These are phyloP conservation scores for Silvanus unidentatus DNA, from an alignment of 2,888 invertebrate genomes.

Conservation along the genomic window DNA sequence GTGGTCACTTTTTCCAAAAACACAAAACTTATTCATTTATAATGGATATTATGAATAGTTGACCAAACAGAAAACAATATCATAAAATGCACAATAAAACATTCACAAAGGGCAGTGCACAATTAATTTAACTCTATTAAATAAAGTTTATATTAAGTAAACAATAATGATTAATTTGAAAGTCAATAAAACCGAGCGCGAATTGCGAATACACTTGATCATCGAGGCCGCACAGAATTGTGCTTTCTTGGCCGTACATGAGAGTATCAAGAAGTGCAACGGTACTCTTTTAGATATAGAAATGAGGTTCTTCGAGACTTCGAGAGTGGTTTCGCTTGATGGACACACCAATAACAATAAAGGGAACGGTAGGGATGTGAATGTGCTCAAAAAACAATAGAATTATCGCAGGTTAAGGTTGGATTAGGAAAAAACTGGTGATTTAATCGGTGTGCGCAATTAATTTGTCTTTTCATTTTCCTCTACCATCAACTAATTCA, in stretches of 20 bases:
- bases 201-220: constrained; percentile 19
- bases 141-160: background rate
- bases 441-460: background rate
- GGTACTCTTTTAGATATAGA: constrained; percentile 37
- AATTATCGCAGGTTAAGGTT: constrained; percentile 11
- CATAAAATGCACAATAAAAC: too few species aligned
- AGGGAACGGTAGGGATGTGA: constrained; percentile 24
- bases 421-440: constrained; percentile 4
- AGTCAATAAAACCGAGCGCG: too few species aligned
- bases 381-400: constrained; percentile 17
- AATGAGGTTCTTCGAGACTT: constrained; percentile 34
- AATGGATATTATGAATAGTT: background rate
- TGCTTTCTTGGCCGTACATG: constrained; percentile 23
- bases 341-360: constrained; percentile 25
- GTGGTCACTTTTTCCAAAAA: constrained; percentile 35
- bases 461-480: too few species aligned
- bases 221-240: constrained; percentile 19
- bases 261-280: constrained; percentile 27
- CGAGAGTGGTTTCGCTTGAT: constrained; percentile 34
- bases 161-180: constrained; percentile 4
- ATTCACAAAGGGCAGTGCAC: too few species aligned
- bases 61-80: constrained; percentile 2
- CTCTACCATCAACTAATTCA: too few species aligned
- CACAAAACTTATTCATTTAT: constrained; percentile 36
- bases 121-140: too few species aligned